A percentile compares a stretch with the other conserved stretches of the same genome.
Conservation (phyloP, 92 coral and sea anemone genomes). For the Bergia puertoricense region DNA sequence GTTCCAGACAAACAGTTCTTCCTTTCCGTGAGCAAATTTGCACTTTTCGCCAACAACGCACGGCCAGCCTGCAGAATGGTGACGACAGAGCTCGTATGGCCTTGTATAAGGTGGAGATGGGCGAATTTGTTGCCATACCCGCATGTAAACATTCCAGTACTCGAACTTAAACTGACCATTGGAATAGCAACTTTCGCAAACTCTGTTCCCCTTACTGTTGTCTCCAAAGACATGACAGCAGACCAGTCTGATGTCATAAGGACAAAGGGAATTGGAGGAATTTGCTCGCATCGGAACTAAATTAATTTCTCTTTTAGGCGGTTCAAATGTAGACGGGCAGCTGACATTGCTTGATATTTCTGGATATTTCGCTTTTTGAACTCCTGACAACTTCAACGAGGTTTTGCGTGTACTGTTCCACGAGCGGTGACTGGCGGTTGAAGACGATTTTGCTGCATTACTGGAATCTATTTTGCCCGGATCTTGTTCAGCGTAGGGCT, state of each 20-base stretch:
- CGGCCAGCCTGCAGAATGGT: slow-evolving; percentile 10
- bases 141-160: not conserved
- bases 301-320: not conserved
- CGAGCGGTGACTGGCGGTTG: not conserved
- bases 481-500: not conserved
- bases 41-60: slow-evolving; percentile 11
- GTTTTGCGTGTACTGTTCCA: not conserved
- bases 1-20: slow-evolving; percentile 30
- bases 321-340: not conserved
- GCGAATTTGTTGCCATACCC: slow-evolving; percentile 1
- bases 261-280: not conserved
- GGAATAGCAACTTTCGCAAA: slow-evolving; percentile 8
- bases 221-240: not conserved
- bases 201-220: not conserved
- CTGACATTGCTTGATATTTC: not conserved
- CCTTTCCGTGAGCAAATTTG: slow-evolving; percentile 35
- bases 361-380: not conserved
- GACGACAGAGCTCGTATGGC: slow-evolving; percentile 19
- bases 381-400: not conserved
- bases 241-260: not conserved
- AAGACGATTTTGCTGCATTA: not conserved
- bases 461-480: not conserved
- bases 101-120: slow-evolving; percentile 17
- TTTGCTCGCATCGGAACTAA: not conserved
- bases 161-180: slow-evolving; percentile 1